phyloP scores from a whole-genome alignment of 2,113 vertebrate genomes.

The Hippocampus mohnikei region DNA sequence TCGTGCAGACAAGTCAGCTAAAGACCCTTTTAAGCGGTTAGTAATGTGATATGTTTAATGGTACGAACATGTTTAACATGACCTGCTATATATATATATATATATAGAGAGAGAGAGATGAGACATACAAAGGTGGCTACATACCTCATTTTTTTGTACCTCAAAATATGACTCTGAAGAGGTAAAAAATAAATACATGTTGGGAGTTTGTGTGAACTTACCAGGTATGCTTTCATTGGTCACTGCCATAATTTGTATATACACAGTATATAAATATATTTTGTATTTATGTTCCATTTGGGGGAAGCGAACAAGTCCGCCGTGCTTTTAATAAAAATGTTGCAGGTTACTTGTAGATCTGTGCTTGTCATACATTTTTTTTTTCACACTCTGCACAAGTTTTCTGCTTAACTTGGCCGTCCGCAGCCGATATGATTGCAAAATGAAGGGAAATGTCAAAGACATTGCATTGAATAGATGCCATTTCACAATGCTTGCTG shows the following conservation, averaged over 20 bases:
- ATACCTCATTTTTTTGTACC: conserved; percentile 59
- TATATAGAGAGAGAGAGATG: too few species aligned
- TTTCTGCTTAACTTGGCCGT: background rate
- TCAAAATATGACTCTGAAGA: conserved; percentile 19
- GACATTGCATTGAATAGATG: background rate
- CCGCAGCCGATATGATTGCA: background rate
- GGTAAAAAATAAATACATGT: conserved; percentile 11
- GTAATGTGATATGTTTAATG: conserved; percentile 8
- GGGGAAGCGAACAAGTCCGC: conserved; percentile 52
- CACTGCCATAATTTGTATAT: conserved; percentile 69
- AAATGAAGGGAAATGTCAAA: background rate
- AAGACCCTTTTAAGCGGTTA: background rate
- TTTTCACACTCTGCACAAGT: too few species aligned
- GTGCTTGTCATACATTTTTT: background rate
- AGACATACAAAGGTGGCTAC: conserved; percentile 13
- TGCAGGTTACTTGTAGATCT: conserved; percentile 40
- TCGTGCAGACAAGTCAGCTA: background rate
- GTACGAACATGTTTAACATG: conserved; percentile 15
- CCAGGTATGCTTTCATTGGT: conserved; percentile 53
- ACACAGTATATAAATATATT: conserved; percentile 63
- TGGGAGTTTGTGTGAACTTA: conserved; percentile 53
- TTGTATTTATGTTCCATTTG: conserved; percentile 75
- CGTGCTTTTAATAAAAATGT: conserved; percentile 76
- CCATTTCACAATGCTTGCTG: conserved; percentile 28
- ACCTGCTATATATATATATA: background rate